Evolutionary conservation across 2,888 invertebrate genomes (phyloP), one percentile per base, ranked within the genome.

Genomic region (Chaetoderma sp.): DNA sequence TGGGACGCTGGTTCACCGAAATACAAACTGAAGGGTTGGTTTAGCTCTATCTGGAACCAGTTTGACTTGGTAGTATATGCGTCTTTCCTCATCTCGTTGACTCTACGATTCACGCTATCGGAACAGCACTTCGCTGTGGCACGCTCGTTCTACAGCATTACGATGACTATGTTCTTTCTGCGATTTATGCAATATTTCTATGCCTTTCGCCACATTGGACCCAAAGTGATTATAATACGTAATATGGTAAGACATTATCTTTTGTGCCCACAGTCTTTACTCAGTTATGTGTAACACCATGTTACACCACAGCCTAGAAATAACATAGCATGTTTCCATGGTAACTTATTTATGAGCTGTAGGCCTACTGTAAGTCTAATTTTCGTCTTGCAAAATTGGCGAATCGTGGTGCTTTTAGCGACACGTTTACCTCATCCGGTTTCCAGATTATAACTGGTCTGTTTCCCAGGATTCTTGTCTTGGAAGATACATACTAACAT

Each of bases 161-260:
- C 83, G 0, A 70, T 86, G 28, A 70, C 78, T 54, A 75, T 86
- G 77, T 82, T 76, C 75, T 85, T 78, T 71, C 70, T 86, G 55
- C 71, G 86, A 16, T 79, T 83, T 60, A 81, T 86, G 80, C 83
- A 85, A 72, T 70, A 71, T 44, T 86, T 85, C 76, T 85, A 80
- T 68, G 82, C 81, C 4, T 75, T 77, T 62, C 81, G 81, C 66
- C 80, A 83, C 56, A 80, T 86, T 50, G 86, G 86, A 55, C 86
- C 86, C 1, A 86, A 86, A 71, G 85, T 86, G 62, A 83, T 86
- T 72, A 86, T 86, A 86, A 86, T 86, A 25, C 74, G 76, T 25
- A 78, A 75, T 68, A 86, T 86, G 86, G 86, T 86, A 63, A 71
- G 79, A 65, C 39, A 13, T 39, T 36, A n/a, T n/a, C n/a, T n/a